Percentiles rank a stretch among this genome's conserved stretches.
Conservation (phyloP, 2,113 vertebrate species). For the Bujurquina vittata region DNA sequence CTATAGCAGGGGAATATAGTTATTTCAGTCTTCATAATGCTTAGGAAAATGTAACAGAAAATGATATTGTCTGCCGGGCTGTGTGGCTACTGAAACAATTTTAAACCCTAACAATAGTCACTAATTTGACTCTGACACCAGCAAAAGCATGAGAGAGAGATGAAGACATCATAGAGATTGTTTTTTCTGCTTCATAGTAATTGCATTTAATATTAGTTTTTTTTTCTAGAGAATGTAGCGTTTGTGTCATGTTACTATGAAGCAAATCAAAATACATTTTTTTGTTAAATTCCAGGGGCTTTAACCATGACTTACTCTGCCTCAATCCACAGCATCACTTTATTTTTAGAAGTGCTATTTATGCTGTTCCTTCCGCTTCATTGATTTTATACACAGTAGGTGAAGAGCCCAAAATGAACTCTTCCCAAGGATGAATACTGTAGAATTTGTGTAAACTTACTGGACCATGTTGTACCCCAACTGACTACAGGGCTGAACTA, state of each 20-base stretch:
- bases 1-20: constrained; percentile 17
- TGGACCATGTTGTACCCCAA: constrained; percentile 15
- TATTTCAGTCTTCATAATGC: constrained; percentile 18
- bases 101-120: background rate
- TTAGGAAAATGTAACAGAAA: background rate
- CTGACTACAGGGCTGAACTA: constrained; percentile 14
- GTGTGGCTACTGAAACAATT: background rate
- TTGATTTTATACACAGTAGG: constrained; percentile 23
- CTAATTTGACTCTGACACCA: background rate
- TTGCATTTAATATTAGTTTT: background rate
- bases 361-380: constrained; percentile 44
- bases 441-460: constrained; percentile 41
- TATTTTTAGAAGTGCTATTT: constrained; percentile 60
- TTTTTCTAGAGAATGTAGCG: background rate
- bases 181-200: background rate
- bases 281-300: background rate
- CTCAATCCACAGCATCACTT: constrained; percentile 25
- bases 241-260: constrained; percentile 15
- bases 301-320: constrained; percentile 13
- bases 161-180: background rate
- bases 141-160: background rate
- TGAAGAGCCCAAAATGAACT: constrained; percentile 36
- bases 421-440: constrained; percentile 20
- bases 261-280: constrained; percentile 31
- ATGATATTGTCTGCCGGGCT: background rate